These are phyloP conservation scores for Polydesmus complanatus DNA, from an alignment of 2,888 invertebrate species.

Conservation along the genomic window DNA sequence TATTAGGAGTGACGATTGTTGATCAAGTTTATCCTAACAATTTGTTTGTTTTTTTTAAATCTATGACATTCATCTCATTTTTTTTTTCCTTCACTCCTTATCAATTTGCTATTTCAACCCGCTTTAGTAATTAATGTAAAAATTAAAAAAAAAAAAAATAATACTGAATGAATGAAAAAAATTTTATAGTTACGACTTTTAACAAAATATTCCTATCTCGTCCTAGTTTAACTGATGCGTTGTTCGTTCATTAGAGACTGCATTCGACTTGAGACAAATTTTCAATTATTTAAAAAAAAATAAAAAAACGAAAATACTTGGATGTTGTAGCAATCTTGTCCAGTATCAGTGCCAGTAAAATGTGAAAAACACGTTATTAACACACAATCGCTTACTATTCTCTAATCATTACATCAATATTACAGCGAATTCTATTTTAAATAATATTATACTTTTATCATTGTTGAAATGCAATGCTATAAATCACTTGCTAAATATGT, in stretches of 20 bases:
- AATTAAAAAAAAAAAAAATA: background rate
- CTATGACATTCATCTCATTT: slow-evolving; percentile 1
- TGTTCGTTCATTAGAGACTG: background rate
- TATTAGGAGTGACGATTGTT: slow-evolving; percentile 16
- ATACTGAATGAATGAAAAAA: background rate
- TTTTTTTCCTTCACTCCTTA: background rate
- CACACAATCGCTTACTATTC: no score
- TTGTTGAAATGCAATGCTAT: no score
- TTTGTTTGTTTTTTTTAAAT: slow-evolving; percentile 25
- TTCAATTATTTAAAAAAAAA: background rate
- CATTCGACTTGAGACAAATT: background rate
- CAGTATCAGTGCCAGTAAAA: background rate
- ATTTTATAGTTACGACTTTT: background rate
- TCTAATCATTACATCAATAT: no score
- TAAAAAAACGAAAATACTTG: background rate
- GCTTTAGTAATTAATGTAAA: background rate
- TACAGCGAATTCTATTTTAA: no score
- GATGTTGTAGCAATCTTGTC: background rate
- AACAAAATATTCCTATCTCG: no score
- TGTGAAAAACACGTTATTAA: no score
- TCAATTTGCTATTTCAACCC: background rate
- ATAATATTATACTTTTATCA: no score
- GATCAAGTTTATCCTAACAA: slow-evolving; percentile 15
- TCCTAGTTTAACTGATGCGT: background rate
- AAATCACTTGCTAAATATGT: no score